phyloP scores from a whole-genome alignment of 2,113 vertebrate genomes.

The human region DNA sequence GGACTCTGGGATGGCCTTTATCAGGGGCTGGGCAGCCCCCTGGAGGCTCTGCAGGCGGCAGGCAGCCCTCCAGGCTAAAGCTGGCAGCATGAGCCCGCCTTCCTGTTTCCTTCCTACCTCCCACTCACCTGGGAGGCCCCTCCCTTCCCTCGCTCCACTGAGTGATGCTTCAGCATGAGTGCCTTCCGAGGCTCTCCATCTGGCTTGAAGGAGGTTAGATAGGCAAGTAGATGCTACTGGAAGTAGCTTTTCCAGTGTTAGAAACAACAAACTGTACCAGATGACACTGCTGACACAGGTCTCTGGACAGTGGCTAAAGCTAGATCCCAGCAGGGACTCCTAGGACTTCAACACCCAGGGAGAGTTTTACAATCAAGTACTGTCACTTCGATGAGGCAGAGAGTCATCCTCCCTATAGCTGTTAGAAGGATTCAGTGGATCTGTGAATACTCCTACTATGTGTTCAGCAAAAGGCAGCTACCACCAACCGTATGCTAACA shows the following conservation, averaged over 20 bases:
- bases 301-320: constrained; percentile 80
- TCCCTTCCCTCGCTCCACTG: neutral
- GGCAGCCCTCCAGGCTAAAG: neutral
- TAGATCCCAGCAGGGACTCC: constrained; percentile 86
- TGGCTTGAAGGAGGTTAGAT: constrained; percentile 52
- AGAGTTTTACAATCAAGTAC: constrained; percentile 87
- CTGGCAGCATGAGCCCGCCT: neutral
- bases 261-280: constrained; percentile 68
- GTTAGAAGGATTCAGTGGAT: neutral
- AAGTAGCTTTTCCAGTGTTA: constrained; percentile 75
- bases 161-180: neutral
- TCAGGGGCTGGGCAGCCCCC: neutral
- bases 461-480: neutral
- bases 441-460: neutral
- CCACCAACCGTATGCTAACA: neutral
- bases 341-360: constrained; percentile 81
- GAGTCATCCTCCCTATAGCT: neutral
- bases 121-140: neutral
- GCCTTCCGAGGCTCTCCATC: neutral
- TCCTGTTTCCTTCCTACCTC: neutral
- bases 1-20: neutral
- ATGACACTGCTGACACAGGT: constrained; percentile 62
- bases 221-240: constrained; percentile 71
- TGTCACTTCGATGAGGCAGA: constrained; percentile 78
- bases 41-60: neutral